These are phyloP conservation scores for Agapostemon virescens DNA, from an alignment of 2,888 invertebrate genomes.

Conservation along the genomic window DNA sequence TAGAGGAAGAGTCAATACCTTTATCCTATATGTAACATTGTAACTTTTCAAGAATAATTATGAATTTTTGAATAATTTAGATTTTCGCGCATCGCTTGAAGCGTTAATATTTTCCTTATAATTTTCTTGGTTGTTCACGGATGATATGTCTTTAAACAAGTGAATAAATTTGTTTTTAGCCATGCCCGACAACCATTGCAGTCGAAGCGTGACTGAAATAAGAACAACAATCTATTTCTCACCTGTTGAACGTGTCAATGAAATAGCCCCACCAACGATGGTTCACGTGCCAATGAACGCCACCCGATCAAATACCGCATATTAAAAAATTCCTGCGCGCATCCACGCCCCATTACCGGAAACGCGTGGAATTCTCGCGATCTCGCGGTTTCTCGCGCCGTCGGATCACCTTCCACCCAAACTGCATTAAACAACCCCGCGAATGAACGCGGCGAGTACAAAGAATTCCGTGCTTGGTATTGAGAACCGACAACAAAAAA, in stretches of 20 bases:
- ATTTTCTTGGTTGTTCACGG: neutral
- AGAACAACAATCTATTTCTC: conserved; percentile 6
- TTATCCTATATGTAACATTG: too few relatives aligned
- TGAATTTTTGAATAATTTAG: too few relatives aligned
- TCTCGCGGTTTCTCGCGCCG: conserved; percentile 35
- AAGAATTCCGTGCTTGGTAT: conserved; percentile 40
- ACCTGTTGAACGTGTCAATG: conserved; percentile 17
- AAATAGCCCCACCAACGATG: neutral
- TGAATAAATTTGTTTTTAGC: neutral
- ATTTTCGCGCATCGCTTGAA: too few relatives aligned
- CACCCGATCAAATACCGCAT: conserved; percentile 7
- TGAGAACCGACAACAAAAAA: conserved; percentile 16
- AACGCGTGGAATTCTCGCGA: conserved; percentile 43
- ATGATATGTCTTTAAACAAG: neutral
- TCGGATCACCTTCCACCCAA: conserved; percentile 1
- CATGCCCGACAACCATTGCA: neutral
- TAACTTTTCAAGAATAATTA: too few relatives aligned
- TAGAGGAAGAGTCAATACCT: too few relatives aligned
- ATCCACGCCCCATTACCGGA: conserved; percentile 25
- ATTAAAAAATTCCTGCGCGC: conserved; percentile 51
- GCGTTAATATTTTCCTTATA: neutral
- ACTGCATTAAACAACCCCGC: conserved; percentile 21
- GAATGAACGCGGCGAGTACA: conserved; percentile 21
- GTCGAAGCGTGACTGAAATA: neutral
- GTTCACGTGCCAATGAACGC: neutral